Conservation (phyloP, 2,797 vertebrate species). For the Okamejei kenojei region DNA sequence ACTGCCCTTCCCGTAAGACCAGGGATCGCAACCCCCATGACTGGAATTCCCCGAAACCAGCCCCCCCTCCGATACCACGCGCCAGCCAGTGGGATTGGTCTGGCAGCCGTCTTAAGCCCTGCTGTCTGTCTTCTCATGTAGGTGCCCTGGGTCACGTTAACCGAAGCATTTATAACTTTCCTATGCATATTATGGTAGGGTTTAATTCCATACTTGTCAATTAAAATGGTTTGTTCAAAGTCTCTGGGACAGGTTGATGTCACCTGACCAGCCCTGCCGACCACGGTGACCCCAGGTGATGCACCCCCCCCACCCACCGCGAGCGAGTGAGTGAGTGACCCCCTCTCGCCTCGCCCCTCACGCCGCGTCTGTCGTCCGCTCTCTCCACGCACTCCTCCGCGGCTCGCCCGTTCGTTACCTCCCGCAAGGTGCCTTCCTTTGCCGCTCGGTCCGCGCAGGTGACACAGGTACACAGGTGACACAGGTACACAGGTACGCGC, state of each 20-base stretch:
- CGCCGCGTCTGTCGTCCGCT: too few species aligned
- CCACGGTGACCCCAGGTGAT: not conserved
- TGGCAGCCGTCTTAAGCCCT: not conserved
- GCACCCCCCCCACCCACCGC: too few species aligned
- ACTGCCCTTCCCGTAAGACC: constrained; percentile 50
- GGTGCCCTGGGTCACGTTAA: constrained; percentile 29
- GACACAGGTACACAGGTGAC: constrained; percentile 1
- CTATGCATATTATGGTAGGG: constrained; percentile 32
- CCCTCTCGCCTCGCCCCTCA: too few species aligned
- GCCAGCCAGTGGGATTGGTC: not conserved
- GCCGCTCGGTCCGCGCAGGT: not conserved
- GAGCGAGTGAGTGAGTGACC: too few species aligned
- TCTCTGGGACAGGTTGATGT: not conserved
- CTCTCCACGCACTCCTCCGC: too few species aligned
- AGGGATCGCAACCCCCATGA: constrained; percentile 13
- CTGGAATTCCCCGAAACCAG: constrained; percentile 16
- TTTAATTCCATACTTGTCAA: constrained; percentile 33
- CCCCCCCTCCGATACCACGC: not conserved
- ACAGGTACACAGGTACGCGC: constrained; percentile 3
- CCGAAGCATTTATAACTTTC: constrained; percentile 35
- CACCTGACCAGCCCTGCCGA: not conserved
- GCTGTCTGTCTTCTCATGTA: constrained; percentile 4
- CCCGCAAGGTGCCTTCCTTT: constrained; percentile 34
- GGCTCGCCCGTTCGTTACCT: not conserved
- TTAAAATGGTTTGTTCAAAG: constrained; percentile 32